phyloP scores from a whole-genome alignment of 2,797 vertebrate genomes.

The Arnoldichthys spilopterus region DNA sequence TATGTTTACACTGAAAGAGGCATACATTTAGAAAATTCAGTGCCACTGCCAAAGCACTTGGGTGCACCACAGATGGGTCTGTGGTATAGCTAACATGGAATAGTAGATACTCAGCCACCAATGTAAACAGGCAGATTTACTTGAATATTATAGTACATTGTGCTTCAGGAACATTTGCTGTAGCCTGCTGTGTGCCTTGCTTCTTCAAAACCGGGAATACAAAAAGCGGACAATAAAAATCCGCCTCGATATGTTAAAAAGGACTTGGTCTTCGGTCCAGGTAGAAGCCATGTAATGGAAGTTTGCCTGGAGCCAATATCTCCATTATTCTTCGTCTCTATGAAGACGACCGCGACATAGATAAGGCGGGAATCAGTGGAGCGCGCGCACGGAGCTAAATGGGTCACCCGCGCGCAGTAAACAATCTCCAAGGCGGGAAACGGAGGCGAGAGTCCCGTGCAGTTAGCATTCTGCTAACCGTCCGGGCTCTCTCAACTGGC shows the following conservation, averaged over 20 bases:
- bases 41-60: not conserved
- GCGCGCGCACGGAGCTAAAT: conserved; percentile 12
- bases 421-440: conserved; percentile 35
- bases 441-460: not conserved
- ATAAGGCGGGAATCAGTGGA: conserved; percentile 1
- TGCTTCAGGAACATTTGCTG: not conserved
- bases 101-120: too few species aligned
- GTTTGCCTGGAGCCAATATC: conserved; percentile 20
- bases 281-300: not conserved
- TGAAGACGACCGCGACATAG: conserved; percentile 17
- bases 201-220: not conserved
- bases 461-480: conserved; percentile 10
- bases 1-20: too few species aligned
- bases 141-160: not conserved
- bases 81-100: too few species aligned
- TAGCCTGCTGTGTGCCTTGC: not conserved
- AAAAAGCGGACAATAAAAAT: too few species aligned
- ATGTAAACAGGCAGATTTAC: too few species aligned
- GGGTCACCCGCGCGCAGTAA: conserved; percentile 45
- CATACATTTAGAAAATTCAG: too few species aligned
- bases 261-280: conserved; percentile 3
- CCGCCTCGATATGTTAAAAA: conserved; percentile 9
- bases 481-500: not conserved
- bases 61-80: not conserved
- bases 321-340: conserved; percentile 14